Base-by-base conservation (phyloP, 2,888 invertebrate species). In the Horisme vitalbata region DNA sequence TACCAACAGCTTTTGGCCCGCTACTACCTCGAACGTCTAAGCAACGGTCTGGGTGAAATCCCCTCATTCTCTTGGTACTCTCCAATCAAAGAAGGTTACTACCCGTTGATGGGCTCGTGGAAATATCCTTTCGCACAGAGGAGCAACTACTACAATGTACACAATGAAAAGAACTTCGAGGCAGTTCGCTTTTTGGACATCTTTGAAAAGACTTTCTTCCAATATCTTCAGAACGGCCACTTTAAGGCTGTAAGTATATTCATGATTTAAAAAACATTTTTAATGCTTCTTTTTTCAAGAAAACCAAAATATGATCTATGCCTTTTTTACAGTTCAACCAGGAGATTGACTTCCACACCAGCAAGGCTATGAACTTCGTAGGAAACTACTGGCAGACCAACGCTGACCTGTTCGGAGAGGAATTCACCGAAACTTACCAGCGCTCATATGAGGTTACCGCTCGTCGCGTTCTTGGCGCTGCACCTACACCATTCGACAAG, bases 1-100 rank as follows among this genome's bases (percentile, higher is more conserved):
- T 92, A 94, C 68, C 92, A 94, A 65, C 93, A 94, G 72, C 65
- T 94, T 7, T 68, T 93, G 63, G 92, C 94, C 47, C 93, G 94
- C 65, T 95, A 94, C 85, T 92, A 92, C 65, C 74, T 94, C 66
- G 94, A 95, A 67, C 92, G 94, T 76, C 79, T 93, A 36, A 89
- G 93, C 33, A 92, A 93, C 57, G 92, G 91, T 20, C 65, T 94
- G 45, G 92, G 92, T 10, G 90, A 91, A 45, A 91, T 94, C 51
- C 90, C 91, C 2, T 83, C 90, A 20, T 91, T 93, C 68, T 90
- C 93, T 10, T 92, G 91, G 87, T 94, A 90, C 76, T 89, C 92
- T 36, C 92, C 95, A 0, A 74, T 83, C 49, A 73, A 69, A 50
- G 68, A 74, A 55, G 83, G 85, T 10, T 85, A 78, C 68, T 70